Base-by-base conservation (phyloP, 2,888 invertebrate species). In the Plagodis dolabraria region DNA sequence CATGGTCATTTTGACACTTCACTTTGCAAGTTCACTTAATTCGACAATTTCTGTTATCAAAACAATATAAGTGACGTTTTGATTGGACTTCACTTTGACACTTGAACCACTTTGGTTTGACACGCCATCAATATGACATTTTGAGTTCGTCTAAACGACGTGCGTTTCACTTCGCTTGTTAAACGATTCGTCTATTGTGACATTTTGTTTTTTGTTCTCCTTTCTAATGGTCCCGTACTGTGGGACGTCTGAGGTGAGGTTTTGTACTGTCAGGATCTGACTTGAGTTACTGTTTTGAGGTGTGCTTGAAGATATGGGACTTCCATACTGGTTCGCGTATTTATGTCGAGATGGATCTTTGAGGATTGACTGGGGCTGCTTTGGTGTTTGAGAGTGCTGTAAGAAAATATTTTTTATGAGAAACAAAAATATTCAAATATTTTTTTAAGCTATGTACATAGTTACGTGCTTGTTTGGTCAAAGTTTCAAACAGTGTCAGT, bases 261-360 rank as follows among this genome's bases (percentile, higher is more conserved):
- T 94, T 68, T 94, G 94, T 38, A 94, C 94, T 63, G 94, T 95
- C 1, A 94, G 86, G 66, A 94, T 94, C 78, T 95, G 94, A 72
- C 83, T 89, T 22, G 91, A 87, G 75, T 85, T 85, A 58, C 77
- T 87, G 65, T 68, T 89, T 68, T 85, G 93, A 44, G 86, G 94
- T 47, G 86, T 89, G 75, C 87, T 90, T 10, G 87, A 81, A 0
- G 90, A 91, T 49, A 89, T 76, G 0, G 90, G 91, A 72, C 89
- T 93, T 5, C 89, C 92, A 63, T 94, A 93, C 45, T 93, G 93
- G 68, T 88, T 93, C 36, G 91, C 92, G 64, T 94, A 94, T 74
- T 94, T 93, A 76, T 93, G 94, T 40, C 94, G 87, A 57, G 94
- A 94, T 5, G 94, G 94, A 80, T 94, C 94, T 75, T 95, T 95